Evolutionary conservation across 2,797 vertebrate species (phyloP), one percentile per base, ranked within the genome.

Genomic region (Fringilla coelebs): DNA sequence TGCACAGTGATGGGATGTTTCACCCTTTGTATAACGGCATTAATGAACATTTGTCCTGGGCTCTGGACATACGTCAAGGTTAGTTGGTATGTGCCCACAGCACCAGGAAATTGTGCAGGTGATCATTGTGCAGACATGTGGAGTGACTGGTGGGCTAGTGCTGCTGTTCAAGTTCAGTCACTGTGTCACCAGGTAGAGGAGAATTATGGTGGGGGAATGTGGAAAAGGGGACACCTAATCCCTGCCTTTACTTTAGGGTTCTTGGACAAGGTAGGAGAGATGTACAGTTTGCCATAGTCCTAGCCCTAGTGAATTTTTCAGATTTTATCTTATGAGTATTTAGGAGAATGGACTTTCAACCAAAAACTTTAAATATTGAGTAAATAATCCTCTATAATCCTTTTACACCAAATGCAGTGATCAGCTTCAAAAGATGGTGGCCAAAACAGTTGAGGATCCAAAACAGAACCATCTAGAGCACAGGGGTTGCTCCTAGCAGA

Each of bases 231-330:
- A 24, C 10, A n/a, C 2, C 6, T 24, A 8, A 66, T 60, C 34
- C 26, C 61, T 81, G 20, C 11, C 25, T 68, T 84, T 63, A 60
- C 9, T 32, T 87, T 52, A 46, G 16, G 11, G 14, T 45, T 62
- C 40, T 70, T 83, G 34, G 26, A 60, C 1, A 5, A 76, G 24
- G 19, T 41, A 78, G 32, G n/a, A 21, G 11, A 74, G 10, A 58
- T 2, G 6, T 49, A n/a, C 0, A 0, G 2, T 32, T 79, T 79
- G 6, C 11, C 19, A 31, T 20, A 31, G 29, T 38, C 24, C 32
- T 48, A 32, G 20, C 14, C 10, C 9, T 65, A 57, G 1, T 9
- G 54, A 52, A 3, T 51, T 81, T 84, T 82, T 85, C 25, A 48
- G 3, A 43, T 66, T 85, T 76, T 73, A 17, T 75, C 24, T 34